Conservation (phyloP, 2,888 invertebrate species). For the Cinara cedri region DNA sequence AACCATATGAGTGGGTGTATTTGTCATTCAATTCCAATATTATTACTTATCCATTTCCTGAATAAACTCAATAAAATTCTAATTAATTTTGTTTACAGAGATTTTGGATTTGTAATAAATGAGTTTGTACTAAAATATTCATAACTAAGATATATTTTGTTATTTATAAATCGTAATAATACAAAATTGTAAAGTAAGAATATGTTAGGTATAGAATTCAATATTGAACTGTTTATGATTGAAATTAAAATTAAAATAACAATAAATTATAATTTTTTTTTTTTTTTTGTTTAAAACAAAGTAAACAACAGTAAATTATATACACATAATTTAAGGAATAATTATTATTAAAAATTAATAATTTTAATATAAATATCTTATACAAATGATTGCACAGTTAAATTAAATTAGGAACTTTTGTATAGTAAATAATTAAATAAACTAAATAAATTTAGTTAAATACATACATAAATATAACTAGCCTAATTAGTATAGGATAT, state of each 20-base stretch:
- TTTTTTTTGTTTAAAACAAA: too few relatives aligned
- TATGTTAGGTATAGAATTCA: constrained; percentile 15
- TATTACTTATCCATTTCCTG: background rate
- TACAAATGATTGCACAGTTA: background rate
- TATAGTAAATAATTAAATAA: background rate
- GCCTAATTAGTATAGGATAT: too few relatives aligned
- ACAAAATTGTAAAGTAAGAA: constrained; percentile 6
- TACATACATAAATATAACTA: background rate
- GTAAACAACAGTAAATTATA: too few relatives aligned
- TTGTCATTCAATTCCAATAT: background rate
- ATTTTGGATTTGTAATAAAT: constrained; percentile 11
- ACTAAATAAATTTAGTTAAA: background rate
- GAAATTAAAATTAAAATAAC: constrained; percentile 16
- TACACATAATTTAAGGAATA: background rate
- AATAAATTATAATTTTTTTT: background rate
- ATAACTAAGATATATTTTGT: constrained; percentile 14
- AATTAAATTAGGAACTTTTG: background rate
- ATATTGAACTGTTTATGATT: constrained; percentile 6
- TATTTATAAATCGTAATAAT: constrained; percentile 18
- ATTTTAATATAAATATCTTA: background rate
- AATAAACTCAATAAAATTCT: background rate
- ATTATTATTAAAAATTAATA: background rate
- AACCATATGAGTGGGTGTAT: background rate
- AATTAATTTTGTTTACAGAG: background rate
- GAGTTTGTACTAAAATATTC: constrained; percentile 11